Conservation (phyloP, 2,888 invertebrate genomes). For the Rhopalosiphum nymphaeae region DNA sequence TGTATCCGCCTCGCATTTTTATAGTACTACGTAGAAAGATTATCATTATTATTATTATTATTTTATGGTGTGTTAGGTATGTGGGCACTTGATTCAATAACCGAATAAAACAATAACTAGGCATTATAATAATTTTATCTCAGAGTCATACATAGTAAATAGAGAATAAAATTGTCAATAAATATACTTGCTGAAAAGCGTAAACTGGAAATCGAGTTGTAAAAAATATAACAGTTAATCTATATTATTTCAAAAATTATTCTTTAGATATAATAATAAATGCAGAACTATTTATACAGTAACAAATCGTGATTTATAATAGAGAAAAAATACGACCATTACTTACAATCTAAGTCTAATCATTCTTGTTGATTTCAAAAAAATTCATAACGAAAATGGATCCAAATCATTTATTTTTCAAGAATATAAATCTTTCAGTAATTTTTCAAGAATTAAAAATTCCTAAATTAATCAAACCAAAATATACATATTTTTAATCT, state of each 20-base stretch:
- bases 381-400: not conserved
- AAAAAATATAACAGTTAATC: not conserved
- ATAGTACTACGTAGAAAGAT: not conserved
- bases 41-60: not conserved
- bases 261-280: slow-evolving; percentile 9
- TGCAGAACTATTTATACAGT: not conserved
- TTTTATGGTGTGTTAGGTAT: not conserved
- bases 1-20: not conserved
- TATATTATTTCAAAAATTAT: slow-evolving; percentile 2
- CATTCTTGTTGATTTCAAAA: not conserved
- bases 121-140: not conserved
- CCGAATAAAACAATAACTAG: not conserved
- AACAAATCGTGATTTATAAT: not conserved
- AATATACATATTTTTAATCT: not conserved
- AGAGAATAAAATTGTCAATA: not conserved
- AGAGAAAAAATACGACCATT: not conserved
- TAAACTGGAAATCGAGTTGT: not conserved
- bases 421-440: not conserved
- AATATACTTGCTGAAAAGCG: not conserved
- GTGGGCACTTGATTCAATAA: not conserved
- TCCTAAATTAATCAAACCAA: not conserved
- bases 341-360: not conserved
- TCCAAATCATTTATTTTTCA: not conserved
- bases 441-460: not conserved
- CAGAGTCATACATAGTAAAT: not conserved